Base-by-base conservation (phyloP, 2,797 vertebrate genomes). In the Gephyroberyx darwinii region DNA sequence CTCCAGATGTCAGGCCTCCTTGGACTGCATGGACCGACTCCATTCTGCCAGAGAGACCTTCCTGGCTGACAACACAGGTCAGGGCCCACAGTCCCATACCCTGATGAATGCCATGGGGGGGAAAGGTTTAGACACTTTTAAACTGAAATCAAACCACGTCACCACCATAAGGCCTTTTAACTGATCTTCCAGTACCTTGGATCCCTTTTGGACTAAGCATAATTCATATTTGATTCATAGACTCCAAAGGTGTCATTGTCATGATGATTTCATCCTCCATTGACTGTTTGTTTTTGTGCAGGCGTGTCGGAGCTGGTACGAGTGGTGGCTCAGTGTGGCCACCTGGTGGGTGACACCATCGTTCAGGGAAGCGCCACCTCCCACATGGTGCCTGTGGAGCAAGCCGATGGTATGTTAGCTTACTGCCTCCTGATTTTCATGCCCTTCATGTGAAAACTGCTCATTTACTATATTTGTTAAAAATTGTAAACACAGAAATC, bases 331-430 rank as follows among this genome's bases (percentile, higher is more conserved):
- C 95, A 95, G 81, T 96, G 97, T 33, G 94, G 95, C 81, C 96
- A 98, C 92, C 87, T 97, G 79, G 90, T 98, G 83, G 94, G 96
- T 0, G 96, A 98, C 87, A 94, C 95, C 82, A 95, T 99, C 13
- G 60, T 96, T 53, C 96, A 98, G 35, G 96, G 96, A 16, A 96
- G 95, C 0, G 93, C 95, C 33, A 96, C 96, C 73, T 95, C 96
- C 54, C 96, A 97, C 69, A 92, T 95, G 92, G 95, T 96, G 69
- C 95, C 94, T 0, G 94, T 95, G 19, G 96, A 98, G 77, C 94
- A 97, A 1, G 95, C 96, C 0, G 96, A 98, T 52, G 90, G 89
- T 89, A 61, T 65, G 80, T 61, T 26, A 52, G 5, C 41, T 26
- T 26, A 26, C 26, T 26, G 26, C 26, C 26, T 26, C 26, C 26